Evolutionary conservation across 2,888 invertebrate genomes (phyloP).

Genomic region (Uropetala carovei): DNA sequence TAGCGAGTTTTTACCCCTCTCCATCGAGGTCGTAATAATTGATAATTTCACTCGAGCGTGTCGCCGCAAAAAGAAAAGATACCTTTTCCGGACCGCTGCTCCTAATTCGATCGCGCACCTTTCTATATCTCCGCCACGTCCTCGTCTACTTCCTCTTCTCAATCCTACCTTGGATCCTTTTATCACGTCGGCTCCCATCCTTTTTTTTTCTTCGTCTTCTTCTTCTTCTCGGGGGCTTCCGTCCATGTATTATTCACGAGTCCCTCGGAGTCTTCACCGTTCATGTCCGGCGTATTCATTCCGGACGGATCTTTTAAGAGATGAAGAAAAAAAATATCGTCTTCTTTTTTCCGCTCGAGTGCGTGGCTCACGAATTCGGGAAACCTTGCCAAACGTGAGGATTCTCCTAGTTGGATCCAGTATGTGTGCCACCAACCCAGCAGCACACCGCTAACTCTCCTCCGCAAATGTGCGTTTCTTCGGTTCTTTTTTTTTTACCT

Average conservation of each 20-base stretch:
- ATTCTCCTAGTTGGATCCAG: background rate
- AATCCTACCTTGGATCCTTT: too few species aligned
- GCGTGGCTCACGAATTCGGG: conserved; percentile 2
- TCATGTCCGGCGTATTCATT: background rate
- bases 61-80: too few species aligned
- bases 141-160: too few species aligned
- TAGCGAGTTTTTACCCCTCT: too few species aligned
- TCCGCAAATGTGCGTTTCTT: background rate
- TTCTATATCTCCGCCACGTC: too few species aligned
- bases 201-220: too few species aligned
- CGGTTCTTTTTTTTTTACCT: too few species aligned
- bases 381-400: conserved; percentile 3
- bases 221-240: background rate
- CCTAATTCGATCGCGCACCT: too few species aligned
- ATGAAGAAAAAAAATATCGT: background rate
- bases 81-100: too few species aligned
- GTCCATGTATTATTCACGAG: background rate
- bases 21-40: too few species aligned
- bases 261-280: background rate
- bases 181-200: too few species aligned
- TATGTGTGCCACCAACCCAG: background rate
- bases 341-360: background rate
- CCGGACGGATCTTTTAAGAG: background rate
- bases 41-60: too few species aligned
- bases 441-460: background rate